phyloP scores from a whole-genome alignment of 2,888 invertebrate genomes.

The Dorcus hopei region DNA sequence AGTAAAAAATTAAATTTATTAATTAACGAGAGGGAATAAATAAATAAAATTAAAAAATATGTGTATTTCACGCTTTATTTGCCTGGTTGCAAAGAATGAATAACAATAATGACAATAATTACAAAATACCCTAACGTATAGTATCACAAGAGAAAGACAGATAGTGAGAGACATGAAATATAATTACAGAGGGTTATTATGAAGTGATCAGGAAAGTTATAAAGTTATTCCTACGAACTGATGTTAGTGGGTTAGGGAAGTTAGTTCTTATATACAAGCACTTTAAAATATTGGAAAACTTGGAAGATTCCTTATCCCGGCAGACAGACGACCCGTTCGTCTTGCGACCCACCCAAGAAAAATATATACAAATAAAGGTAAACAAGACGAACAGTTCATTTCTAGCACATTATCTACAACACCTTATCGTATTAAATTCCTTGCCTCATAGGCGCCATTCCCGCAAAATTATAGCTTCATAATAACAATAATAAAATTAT shows the following conservation, averaged over 20 bases:
- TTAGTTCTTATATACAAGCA: slow-evolving; percentile 1
- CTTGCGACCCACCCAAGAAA: neutral
- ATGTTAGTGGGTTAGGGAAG: too few species aligned
- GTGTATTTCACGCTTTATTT: neutral
- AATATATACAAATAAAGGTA: neutral
- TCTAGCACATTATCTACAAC: neutral
- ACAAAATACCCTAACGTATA: slow-evolving; percentile 3
- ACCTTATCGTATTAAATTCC: neutral
- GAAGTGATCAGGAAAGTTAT: neutral
- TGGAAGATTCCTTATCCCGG: neutral
- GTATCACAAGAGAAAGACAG: slow-evolving; percentile 2
- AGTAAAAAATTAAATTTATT: too few species aligned
- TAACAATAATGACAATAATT: neutral
- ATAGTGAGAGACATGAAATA: neutral
- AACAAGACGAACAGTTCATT: neutral
- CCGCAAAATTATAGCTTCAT: neutral
- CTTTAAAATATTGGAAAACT: neutral
- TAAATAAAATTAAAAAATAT: neutral
- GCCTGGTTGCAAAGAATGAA: slow-evolving; percentile 10
- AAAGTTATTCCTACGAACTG: too few species aligned
- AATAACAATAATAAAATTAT: slow-evolving; percentile 1
- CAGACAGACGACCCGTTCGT: too few species aligned
- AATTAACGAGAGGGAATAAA: neutral
- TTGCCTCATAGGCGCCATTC: neutral
- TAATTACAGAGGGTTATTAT: neutral